These are phyloP conservation scores for Speoplatyrhinus poulsoni DNA, from an alignment of 2,113 vertebrate species.

Conservation along the genomic window DNA sequence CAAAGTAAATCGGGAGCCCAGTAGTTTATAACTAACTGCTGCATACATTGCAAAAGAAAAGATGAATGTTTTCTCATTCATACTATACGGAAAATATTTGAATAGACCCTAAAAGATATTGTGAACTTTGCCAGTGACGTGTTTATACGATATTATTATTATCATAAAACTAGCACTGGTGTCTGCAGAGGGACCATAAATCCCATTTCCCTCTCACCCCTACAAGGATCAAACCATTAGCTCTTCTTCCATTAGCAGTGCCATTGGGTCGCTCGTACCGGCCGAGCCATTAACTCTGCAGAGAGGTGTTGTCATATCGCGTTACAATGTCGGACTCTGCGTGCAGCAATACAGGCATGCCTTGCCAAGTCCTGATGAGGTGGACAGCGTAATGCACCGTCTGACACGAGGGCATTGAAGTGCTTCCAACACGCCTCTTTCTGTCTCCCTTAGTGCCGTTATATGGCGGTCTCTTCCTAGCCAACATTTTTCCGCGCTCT, in stretches of 20 bases:
- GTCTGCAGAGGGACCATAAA: not conserved
- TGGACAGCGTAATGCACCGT: constrained; percentile 7
- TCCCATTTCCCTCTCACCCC: not conserved
- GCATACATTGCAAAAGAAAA: not conserved
- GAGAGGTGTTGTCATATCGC: constrained; percentile 20
- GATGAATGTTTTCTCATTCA: not conserved
- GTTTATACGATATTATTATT: not conserved
- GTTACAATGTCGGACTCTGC: constrained; percentile 16
- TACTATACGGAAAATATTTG: not conserved
- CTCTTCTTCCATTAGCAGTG: constrained; percentile 22
- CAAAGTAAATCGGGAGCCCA: too few species aligned
- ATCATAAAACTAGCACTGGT: not conserved
- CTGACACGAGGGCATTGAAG: not conserved
- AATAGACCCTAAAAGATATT: not conserved
- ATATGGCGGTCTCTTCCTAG: constrained; percentile 33
- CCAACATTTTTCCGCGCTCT: constrained; percentile 4
- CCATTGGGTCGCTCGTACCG: constrained; percentile 18
- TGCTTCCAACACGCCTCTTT: constrained; percentile 8
- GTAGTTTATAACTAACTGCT: not conserved
- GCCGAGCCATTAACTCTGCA: constrained; percentile 11
- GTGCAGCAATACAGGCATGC: not conserved
- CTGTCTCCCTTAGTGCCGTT: constrained; percentile 7
- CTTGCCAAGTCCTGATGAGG: constrained; percentile 32
- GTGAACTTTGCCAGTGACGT: not conserved
- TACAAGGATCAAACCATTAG: not conserved